Evolutionary conservation across 2,888 invertebrate genomes (phyloP).

Genomic region (Lacanobia oleracea): DNA sequence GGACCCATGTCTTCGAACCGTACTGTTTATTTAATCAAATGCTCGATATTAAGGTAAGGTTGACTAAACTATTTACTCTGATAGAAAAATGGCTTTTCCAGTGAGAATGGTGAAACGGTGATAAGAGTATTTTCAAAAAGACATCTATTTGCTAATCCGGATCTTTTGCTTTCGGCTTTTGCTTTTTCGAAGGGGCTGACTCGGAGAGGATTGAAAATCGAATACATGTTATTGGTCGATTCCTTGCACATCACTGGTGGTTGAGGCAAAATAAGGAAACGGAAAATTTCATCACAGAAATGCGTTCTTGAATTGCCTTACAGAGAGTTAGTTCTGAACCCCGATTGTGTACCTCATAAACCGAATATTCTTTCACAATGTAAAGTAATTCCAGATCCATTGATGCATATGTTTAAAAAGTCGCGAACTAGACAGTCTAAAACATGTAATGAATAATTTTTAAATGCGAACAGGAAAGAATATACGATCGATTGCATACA

Average conservation of each 20-base stretch:
- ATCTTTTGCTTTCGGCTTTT: neutral
- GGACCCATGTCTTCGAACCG: slow-evolving; percentile 43
- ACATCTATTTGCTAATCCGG: neutral
- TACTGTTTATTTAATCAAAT: slow-evolving; percentile 38
- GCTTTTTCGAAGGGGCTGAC: neutral
- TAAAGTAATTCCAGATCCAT: too few species aligned
- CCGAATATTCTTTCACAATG: too few species aligned
- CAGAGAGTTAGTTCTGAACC: too few species aligned
- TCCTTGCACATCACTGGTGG: neutral
- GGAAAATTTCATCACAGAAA: neutral
- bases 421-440: too few species aligned
- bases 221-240: neutral
- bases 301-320: neutral
- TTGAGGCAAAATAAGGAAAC: neutral
- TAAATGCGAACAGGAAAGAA: too few species aligned
- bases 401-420: too few species aligned
- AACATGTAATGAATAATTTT: too few species aligned
- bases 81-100: slow-evolving; percentile 4
- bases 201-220: neutral
- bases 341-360: too few species aligned
- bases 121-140: neutral
- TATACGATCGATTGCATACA: too few species aligned
- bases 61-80: slow-evolving; percentile 9
- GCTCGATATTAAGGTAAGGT: slow-evolving; percentile 11
- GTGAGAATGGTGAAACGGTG: neutral